A percentile compares a stretch with the other conserved stretches of the same genome.
Evolutionary conservation across 2,797 vertebrate species (phyloP).

Genomic region (Halcyon leucocephala): DNA sequence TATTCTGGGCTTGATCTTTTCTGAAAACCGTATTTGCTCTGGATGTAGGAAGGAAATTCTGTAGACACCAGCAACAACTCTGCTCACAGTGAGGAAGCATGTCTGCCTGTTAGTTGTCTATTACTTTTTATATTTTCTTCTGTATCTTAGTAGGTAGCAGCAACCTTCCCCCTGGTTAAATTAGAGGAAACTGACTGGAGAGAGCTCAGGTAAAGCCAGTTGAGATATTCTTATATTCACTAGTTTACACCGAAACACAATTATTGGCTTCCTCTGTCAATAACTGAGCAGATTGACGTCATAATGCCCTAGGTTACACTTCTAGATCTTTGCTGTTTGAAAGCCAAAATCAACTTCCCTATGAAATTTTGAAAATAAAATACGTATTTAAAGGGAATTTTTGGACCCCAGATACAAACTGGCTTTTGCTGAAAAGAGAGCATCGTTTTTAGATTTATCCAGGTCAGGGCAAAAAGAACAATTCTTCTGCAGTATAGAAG

Average conservation of each 20-base stretch:
- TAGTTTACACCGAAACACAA: background rate
- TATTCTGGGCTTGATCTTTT: background rate
- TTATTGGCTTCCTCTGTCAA: background rate
- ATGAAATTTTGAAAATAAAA: conserved; percentile 15
- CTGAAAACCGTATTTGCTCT: background rate
- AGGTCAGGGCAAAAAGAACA: background rate
- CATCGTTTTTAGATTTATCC: background rate
- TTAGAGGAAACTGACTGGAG: background rate
- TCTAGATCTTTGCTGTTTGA: background rate
- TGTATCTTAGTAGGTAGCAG: background rate
- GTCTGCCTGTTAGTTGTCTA: background rate
- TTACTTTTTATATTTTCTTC: background rate
- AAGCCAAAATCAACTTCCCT: conserved; percentile 5
- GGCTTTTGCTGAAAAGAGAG: background rate
- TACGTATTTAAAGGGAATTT: background rate
- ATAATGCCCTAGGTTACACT: background rate
- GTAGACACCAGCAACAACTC: background rate
- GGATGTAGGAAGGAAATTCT: background rate
- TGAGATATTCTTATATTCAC: background rate
- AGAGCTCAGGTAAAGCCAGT: background rate
- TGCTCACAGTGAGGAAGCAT: background rate
- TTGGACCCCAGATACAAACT: background rate
- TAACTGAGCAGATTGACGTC: background rate
- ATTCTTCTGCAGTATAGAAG: background rate
- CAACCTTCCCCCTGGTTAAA: background rate